Evolutionary conservation across 2,888 invertebrate species (phyloP), one percentile per base, ranked within the genome.

Genomic region (Oscheius sp.): DNA sequence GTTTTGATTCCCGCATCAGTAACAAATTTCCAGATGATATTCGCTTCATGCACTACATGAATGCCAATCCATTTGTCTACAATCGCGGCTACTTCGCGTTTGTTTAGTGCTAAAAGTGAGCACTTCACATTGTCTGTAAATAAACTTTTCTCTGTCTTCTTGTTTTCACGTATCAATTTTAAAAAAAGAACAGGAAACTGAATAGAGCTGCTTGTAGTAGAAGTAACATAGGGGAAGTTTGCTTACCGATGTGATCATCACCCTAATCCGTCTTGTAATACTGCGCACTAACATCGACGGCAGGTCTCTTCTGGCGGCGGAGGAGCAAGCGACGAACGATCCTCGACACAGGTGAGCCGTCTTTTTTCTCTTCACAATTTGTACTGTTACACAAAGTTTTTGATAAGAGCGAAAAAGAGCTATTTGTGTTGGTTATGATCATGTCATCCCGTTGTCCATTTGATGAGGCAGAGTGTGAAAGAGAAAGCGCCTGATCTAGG

Each of bases 261-360:
- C 43, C 35, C 49, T 66, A 52, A 66, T 49, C 66, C 35, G 49
- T 52, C 66, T 49, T 66, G 66, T 66, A 66, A 66, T 66, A 66
- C 66, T 29, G 27, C 66, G 66, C 16, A 66, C 66, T 49, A 49
- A 66, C 66, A 66, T 9, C 23, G 52, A 46, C 46, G 49, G 49
- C 49, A n/a, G 23, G 23, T 25, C 18, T 55, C 55, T 55, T 64
- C 64, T 64, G 45, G 27, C 27, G 29, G 49, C 21, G 7, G 61
- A 41, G 43, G 35, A 9, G 5, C 35, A 3, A 9, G 35, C 35
- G 21, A 55, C 55, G 23, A 55, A 25, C 27, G 21, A 55, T 55
- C 13, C 21, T 16, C 27, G 16, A 21, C 27, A 25, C 21, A 25
- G 21, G 16, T 55, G 21, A 18, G 21, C 21, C 21, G 3, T 41